phyloP scores from a whole-genome alignment of 2,797 vertebrate genomes.

The Choloepus didactylus region DNA sequence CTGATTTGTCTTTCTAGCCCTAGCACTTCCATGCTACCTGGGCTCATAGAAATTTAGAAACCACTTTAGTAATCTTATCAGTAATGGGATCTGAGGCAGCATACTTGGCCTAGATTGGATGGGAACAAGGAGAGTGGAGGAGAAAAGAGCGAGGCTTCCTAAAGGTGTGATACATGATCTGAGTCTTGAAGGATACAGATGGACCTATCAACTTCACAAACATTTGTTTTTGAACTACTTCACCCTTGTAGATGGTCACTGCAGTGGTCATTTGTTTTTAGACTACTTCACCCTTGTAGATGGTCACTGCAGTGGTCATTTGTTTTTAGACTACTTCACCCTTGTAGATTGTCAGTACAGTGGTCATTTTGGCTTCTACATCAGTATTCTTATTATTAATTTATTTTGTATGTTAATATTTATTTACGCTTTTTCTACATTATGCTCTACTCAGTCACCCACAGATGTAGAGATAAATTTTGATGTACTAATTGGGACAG shows the following conservation, averaged over 20 bases:
- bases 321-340: background rate
- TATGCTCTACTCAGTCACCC: background rate
- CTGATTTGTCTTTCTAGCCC: background rate
- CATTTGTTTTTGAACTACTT: background rate
- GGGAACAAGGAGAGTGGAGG: background rate
- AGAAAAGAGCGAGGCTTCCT: background rate
- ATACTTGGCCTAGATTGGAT: background rate
- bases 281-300: background rate
- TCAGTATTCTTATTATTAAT: background rate
- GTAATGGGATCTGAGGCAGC: background rate
- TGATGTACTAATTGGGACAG: background rate
- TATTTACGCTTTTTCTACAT: background rate
- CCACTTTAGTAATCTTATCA: background rate
- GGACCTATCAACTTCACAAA: background rate
- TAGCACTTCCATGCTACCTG: background rate
- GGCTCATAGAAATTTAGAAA: background rate
- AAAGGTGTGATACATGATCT: background rate
- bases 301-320: background rate
- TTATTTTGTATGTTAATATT: background rate
- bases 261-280: background rate
- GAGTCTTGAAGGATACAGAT: background rate
- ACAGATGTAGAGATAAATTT: background rate
- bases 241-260: background rate
- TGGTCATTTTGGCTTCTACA: background rate
- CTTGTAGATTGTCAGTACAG: background rate